Conservation (phyloP, 2,113 vertebrate species). For the Orientallactaga bullata region DNA sequence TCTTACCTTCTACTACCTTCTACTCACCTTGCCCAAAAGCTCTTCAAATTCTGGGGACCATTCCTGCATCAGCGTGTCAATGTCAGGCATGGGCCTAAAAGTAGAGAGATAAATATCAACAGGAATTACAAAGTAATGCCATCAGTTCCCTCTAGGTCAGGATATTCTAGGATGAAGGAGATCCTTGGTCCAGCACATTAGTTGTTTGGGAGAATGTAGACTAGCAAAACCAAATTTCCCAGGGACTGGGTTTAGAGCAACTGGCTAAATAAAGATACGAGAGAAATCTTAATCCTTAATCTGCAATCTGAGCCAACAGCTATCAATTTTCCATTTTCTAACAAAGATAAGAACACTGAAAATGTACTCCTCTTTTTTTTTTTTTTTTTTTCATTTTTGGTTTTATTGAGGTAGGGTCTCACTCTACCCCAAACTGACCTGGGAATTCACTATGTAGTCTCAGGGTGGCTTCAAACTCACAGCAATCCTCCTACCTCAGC, state of each 20-base stretch:
- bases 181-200: not conserved
- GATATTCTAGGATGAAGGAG: not conserved
- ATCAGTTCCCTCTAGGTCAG: not conserved
- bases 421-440: no score
- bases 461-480: no score
- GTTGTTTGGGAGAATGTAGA: not conserved
- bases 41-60: conserved; percentile 97
- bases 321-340: not conserved
- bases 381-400: not conserved
- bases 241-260: not conserved
- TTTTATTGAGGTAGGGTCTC: not conserved
- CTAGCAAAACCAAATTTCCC: not conserved
- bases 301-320: not conserved
- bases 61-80: conserved; percentile 97
- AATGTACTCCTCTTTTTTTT: not conserved
- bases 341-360: not conserved
- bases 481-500: no score
- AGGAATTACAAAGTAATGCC: not conserved
- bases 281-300: not conserved
- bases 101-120: not conserved
- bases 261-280: not conserved
- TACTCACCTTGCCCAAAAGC: conserved; percentile 91
- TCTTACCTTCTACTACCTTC: not conserved
- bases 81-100: conserved; percentile 93
- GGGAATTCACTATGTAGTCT: no score